Evolutionary conservation across 2,797 vertebrate genomes (phyloP).

Genomic region (Chelon auratus): DNA sequence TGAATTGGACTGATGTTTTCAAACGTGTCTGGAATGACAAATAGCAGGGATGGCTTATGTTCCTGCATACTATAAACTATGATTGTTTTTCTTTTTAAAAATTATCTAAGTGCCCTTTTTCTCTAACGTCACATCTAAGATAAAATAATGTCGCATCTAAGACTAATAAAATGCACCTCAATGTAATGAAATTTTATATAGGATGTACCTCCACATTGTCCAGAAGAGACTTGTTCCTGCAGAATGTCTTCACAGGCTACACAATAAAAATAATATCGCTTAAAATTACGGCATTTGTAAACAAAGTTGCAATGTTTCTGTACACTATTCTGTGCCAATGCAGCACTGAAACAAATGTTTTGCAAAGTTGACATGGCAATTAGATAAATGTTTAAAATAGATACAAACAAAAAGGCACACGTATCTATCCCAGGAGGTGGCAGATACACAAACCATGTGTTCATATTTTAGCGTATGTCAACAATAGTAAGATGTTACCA

Average conservation of each 20-base stretch:
- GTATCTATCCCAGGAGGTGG: too few relatives aligned
- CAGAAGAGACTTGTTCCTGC: conserved; percentile 71
- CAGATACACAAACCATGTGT: background rate
- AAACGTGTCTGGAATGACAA: background rate
- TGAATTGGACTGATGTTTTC: background rate
- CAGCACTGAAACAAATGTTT: background rate
- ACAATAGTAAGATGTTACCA: background rate
- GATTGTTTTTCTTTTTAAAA: too few relatives aligned
- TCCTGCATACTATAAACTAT: too few relatives aligned
- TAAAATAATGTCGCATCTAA: background rate
- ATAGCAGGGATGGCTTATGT: background rate
- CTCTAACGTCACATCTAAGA: background rate
- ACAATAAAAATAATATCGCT: conserved; percentile 20
- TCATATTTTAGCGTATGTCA: background rate
- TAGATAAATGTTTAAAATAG: background rate
- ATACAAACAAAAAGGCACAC: background rate
- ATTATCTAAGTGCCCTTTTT: background rate
- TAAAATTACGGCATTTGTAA: conserved; percentile 9
- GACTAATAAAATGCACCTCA: background rate
- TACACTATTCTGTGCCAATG: background rate
- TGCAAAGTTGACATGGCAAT: background rate
- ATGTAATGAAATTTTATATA: background rate
- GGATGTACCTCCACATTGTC: conserved; percentile 80
- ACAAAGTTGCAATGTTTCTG: background rate
- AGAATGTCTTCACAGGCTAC: conserved; percentile 75